Conservation (phyloP, 30 jellyfish, hydroid and myxozoan genomes). For the Cassiopea xamachana region DNA sequence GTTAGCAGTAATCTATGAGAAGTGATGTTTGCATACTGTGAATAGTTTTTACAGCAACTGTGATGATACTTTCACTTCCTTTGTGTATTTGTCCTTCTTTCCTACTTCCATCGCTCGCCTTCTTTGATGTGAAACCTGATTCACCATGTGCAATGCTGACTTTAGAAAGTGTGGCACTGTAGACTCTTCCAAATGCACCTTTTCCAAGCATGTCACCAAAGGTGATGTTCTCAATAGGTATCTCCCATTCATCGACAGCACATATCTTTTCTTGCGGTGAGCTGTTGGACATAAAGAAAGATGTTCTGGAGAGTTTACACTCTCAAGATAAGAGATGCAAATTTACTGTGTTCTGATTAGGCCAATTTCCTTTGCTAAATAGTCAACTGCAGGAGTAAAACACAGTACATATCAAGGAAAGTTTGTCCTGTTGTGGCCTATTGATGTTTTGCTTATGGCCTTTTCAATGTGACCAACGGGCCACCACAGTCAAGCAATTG, state of each 20-base stretch:
- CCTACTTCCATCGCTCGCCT: not conserved
- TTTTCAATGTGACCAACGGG: too few relatives aligned
- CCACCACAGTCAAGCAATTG: too few relatives aligned
- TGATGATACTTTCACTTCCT: constrained; percentile 11
- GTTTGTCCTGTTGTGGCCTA: too few relatives aligned
- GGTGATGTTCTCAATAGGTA: constrained; percentile 58
- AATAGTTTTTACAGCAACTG: constrained; percentile 78
- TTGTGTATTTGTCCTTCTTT: not conserved
- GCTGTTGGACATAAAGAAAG: not conserved
- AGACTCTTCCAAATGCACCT: constrained; percentile 98
- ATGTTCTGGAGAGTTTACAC: too few relatives aligned
- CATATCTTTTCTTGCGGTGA: not conserved
- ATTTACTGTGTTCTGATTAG: too few relatives aligned
- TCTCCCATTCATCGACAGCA: constrained; percentile 71
- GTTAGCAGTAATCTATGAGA: too few relatives aligned
- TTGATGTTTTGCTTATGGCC: too few relatives aligned
- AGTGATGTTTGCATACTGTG: constrained; percentile 47
- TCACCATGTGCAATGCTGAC: not conserved
- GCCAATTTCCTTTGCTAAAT: too few relatives aligned
- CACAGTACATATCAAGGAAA: too few relatives aligned
- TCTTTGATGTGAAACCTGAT: not conserved
- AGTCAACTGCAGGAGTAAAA: too few relatives aligned
- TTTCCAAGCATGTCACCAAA: constrained; percentile 84
- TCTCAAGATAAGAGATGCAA: too few relatives aligned
- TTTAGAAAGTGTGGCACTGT: constrained; percentile 60